A percentile compares a stretch with the other conserved stretches of the same genome.
These are phyloP conservation scores for Epiblema foenella DNA, from an alignment of 2,888 invertebrate species.

Conservation along the genomic window DNA sequence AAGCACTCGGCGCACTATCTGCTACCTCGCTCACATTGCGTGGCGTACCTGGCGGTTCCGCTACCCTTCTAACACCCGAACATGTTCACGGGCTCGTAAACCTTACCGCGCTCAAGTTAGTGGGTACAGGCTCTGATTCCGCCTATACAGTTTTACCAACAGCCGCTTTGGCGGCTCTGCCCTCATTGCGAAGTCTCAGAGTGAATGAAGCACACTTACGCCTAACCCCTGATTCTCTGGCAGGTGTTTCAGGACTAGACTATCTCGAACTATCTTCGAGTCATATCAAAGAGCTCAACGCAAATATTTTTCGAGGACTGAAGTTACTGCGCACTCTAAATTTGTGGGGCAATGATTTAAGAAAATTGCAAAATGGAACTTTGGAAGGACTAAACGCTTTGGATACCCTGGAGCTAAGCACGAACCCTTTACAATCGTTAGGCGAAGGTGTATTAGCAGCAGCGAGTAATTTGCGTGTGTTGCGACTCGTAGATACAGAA, in stretches of 20 bases:
- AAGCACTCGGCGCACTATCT: slow-evolving; percentile 69
- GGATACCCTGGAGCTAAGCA: slow-evolving; percentile 28
- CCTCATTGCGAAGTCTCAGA: slow-evolving; percentile 30
- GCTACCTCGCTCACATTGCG: slow-evolving; percentile 86
- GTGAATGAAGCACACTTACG: slow-evolving; percentile 21
- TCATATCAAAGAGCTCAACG: slow-evolving; percentile 11
- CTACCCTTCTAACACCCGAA: slow-evolving; percentile 80
- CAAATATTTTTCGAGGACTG: slow-evolving; percentile 6
- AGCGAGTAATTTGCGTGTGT: slow-evolving; percentile 15
- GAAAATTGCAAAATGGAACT: slow-evolving; percentile 13
- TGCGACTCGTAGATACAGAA: slow-evolving; percentile 12
- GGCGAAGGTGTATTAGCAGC: slow-evolving; percentile 19
- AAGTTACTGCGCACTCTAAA: slow-evolving; percentile 21
- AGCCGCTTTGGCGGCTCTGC: slow-evolving; percentile 34
- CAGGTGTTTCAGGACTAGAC: slow-evolving; percentile 21
- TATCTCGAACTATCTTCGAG: slow-evolving; percentile 34
- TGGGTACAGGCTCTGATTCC: slow-evolving; percentile 1
- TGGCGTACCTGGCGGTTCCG: slow-evolving; percentile 89
- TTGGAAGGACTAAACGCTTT: slow-evolving; percentile 16
- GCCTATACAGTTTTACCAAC: slow-evolving; percentile 8
- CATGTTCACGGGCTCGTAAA: slow-evolving; percentile 11
- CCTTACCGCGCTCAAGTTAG: slow-evolving; percentile 28
- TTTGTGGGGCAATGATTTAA: slow-evolving; percentile 34
- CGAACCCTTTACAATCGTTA: slow-evolving; percentile 31
- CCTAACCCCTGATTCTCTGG: slow-evolving; percentile 16